A percentile compares a stretch with the other conserved stretches of the same genome.
Evolutionary conservation across 92 coral and sea anemone species (phyloP).

Genomic region (Palythoa grandiflora): DNA sequence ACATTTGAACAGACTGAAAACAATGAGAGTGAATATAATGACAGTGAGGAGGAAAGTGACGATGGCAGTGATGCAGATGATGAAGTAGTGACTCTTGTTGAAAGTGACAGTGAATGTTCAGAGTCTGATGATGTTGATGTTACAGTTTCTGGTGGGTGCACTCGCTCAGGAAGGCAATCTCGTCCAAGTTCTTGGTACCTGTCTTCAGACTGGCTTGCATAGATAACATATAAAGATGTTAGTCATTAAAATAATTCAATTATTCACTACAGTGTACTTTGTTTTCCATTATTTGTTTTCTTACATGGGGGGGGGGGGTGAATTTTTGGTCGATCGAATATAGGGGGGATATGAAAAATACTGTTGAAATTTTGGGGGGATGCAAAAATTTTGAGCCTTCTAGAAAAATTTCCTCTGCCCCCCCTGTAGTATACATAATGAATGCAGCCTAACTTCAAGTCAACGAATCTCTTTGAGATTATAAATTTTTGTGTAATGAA

Average conservation of each 20-base stretch:
- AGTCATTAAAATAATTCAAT: slow-evolving; percentile 4
- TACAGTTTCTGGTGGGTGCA: slow-evolving; percentile 17
- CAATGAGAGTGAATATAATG: slow-evolving; percentile 14
- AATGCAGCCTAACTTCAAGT: too few species aligned
- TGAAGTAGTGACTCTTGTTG: slow-evolving; percentile 16
- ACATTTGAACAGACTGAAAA: slow-evolving; percentile 14
- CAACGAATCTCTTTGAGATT: too few species aligned
- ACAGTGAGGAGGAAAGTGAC: slow-evolving; percentile 12
- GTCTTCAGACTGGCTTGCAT: slow-evolving; percentile 5
- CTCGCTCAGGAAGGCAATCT: slow-evolving; percentile 18
- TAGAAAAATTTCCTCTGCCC: too few species aligned
- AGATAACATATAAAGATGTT: slow-evolving; percentile 1
- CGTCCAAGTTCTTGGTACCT: slow-evolving; percentile 17
- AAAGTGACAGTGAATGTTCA: slow-evolving; percentile 15
- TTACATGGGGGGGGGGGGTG: slow-evolving; percentile 1
- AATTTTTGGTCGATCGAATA: slow-evolving; percentile 3
- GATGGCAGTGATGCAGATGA: slow-evolving; percentile 14
- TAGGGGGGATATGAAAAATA: slow-evolving; percentile 4
- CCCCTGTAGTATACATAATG: too few species aligned
- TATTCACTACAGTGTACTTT: slow-evolving; percentile 3
- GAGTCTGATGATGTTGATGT: slow-evolving; percentile 16
- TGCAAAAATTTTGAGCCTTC: too few species aligned
- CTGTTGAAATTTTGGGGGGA: too few species aligned
- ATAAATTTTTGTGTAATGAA: too few species aligned
- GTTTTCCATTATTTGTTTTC: slow-evolving; percentile 6